Evolutionary conservation across 1,140 invertebrate species (phyloP).

Genomic region (Oncopeltus fasciatus): DNA sequence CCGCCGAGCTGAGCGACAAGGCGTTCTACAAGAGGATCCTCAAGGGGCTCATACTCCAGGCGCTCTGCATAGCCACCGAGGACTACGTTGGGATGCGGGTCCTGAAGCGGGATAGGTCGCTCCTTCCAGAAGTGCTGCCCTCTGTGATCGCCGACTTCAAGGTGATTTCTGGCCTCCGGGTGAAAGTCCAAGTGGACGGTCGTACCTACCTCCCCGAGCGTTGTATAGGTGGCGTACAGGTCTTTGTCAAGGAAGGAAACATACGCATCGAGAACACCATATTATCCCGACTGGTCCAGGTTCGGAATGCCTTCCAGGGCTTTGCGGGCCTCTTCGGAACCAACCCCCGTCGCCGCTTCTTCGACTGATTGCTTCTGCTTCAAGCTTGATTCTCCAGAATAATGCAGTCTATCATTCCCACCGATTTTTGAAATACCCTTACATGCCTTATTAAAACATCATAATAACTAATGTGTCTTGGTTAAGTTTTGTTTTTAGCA

Average conservation of each 20-base stretch:
- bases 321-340: too few relatives aligned
- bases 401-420: too few relatives aligned
- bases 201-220: background rate
- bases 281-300: background rate
- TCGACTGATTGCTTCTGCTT: too few relatives aligned
- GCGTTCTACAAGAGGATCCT: slow-evolving; percentile 1
- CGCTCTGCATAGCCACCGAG: background rate
- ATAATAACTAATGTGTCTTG: too few relatives aligned
- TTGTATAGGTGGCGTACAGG: background rate
- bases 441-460: too few relatives aligned
- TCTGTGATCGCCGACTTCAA: background rate
- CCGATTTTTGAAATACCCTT: too few relatives aligned
- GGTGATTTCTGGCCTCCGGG: background rate
- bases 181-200: background rate
- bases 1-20: background rate
- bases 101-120: background rate
- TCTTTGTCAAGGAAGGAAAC: background rate
- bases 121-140: background rate
- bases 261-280: background rate
- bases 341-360: too few relatives aligned
- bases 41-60: background rate
- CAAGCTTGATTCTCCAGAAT: too few relatives aligned
- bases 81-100: background rate
- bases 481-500: too few relatives aligned
- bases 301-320: too few relatives aligned